Base-by-base conservation (phyloP, 2,888 invertebrate genomes). In the Brachyopa scutellaris region DNA sequence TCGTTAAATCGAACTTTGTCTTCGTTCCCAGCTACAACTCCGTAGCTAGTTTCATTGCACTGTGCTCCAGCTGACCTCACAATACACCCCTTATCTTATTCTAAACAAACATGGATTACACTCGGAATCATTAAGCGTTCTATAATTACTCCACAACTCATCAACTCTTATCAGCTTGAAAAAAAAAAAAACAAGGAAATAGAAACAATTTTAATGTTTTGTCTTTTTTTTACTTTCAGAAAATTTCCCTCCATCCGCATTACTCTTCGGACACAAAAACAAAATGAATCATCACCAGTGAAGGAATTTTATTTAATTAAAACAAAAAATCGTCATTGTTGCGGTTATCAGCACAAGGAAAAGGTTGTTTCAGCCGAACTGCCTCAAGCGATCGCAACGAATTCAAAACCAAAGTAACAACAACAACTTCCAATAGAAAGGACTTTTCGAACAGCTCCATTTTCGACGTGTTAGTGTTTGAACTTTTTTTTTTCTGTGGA, bases 201-300 rank as follows among this genome's bases (percentile, higher is more conserved):
- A n/a, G n/a, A n/a, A n/a, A n/a, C n/a, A n/a, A n/a, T n/a, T n/a
- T n/a, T n/a, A n/a, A n/a, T n/a, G n/a, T 31, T 53, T 40, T 45
- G 0, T 66, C 40, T 64, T 8, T 66, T 42, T 21, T 64, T 40
- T 73, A 29, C 47, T 80, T 80, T 74, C 74, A 80, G 79, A 74
- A 36, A 38, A 15, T 66, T 6, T 31, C 17, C 38, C 49, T 45
- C 53, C 53, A 23, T 53, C 57, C 23, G 19, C 33, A 29, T n/a
- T 26, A 17, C 36, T 49, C 49, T 45, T 29, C 26, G 15, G 40
- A 57, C 49, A 55, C 26, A 11, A 9, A 51, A 51, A 40, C 61
- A 42, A 55, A 59, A 80, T 80, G 79, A 74, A 69, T 80, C 74
- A 80, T 55, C 42, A 59, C 13, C 42, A 59, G 51, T 33, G 15